A percentile compares a stretch with the other conserved stretches of the same genome.
Conservation (phyloP, 2,888 invertebrate genomes). For the Bibio marci region DNA sequence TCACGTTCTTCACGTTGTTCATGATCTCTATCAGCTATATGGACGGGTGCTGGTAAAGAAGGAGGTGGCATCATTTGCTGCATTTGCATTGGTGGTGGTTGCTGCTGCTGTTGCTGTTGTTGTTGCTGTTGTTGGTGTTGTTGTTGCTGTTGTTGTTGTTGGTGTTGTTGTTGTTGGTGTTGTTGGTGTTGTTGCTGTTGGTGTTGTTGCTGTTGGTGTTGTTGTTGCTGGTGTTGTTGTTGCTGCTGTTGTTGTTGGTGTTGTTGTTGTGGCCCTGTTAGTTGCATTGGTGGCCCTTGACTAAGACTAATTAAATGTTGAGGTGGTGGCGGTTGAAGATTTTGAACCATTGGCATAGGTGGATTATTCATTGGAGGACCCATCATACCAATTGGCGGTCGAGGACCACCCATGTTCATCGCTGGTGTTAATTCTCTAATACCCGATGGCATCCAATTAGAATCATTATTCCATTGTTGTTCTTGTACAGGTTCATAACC, state of each 20-base stretch:
- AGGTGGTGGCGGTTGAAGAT: constrained; percentile 11
- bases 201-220: constrained; percentile 1
- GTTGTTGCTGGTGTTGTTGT: constrained; percentile 10
- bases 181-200: constrained; percentile 24
- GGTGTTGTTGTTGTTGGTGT: constrained; percentile 7
- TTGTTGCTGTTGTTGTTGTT: neutral
- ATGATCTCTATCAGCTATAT: constrained; percentile 19
- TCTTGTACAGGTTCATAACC: constrained; percentile 59
- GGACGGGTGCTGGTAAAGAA: constrained; percentile 10
- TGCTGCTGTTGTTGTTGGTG: constrained; percentile 10
- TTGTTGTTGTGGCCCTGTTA: constrained; percentile 17
- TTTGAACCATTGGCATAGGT: constrained; percentile 17
- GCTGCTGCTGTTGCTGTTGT: too few relatives aligned
- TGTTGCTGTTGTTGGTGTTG: constrained; percentile 3
- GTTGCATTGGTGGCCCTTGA: constrained; percentile 18
- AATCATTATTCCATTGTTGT: constrained; percentile 45
- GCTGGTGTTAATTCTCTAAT: constrained; percentile 49
- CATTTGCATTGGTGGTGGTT: neutral
- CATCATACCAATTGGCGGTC: constrained; percentile 10
- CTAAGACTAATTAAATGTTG: too few relatives aligned
- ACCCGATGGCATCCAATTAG: constrained; percentile 44
- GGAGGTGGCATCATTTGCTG: constrained; percentile 25
- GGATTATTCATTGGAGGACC: constrained; percentile 7
- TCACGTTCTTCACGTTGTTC: constrained; percentile 21
- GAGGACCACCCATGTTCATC: neutral